Evolutionary conservation across 2,113 vertebrate species (phyloP).

Genomic region (Turnix velox): DNA sequence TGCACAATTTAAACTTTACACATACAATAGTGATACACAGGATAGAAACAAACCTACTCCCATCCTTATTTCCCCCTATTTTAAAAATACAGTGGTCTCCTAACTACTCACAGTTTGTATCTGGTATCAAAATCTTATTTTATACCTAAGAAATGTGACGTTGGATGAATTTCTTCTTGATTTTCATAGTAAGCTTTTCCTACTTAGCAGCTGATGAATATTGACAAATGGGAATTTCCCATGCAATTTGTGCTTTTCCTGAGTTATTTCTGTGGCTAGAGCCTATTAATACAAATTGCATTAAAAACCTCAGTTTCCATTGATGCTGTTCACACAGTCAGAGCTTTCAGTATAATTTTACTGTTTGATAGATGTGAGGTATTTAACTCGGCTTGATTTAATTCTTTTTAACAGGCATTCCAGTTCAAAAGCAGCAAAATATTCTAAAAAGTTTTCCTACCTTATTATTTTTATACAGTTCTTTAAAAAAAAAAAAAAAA

Average conservation of each 20-base stretch:
- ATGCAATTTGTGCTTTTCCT: background rate
- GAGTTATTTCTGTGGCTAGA: background rate
- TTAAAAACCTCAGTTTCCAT: background rate
- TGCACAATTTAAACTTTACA: background rate
- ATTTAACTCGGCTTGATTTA: background rate
- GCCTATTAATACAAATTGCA: constrained; percentile 5
- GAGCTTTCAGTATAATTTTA: constrained; percentile 11
- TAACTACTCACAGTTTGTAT: background rate
- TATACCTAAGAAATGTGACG: background rate
- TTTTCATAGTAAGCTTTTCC: constrained; percentile 9
- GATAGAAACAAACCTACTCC: background rate
- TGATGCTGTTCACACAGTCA: background rate
- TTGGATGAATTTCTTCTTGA: background rate
- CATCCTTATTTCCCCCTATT: background rate
- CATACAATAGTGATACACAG: background rate
- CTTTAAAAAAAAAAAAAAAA: background rate
- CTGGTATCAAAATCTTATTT: background rate
- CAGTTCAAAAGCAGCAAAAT: background rate
- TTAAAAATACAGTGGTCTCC: background rate
- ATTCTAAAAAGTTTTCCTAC: background rate
- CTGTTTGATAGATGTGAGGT: background rate
- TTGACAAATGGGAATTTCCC: constrained; percentile 19
- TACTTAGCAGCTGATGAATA: constrained; percentile 7
- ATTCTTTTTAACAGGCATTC: background rate
- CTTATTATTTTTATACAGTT: background rate